Conservation (phyloP, 1,140 invertebrate genomes). For the Conopomorpha cramerella region DNA sequence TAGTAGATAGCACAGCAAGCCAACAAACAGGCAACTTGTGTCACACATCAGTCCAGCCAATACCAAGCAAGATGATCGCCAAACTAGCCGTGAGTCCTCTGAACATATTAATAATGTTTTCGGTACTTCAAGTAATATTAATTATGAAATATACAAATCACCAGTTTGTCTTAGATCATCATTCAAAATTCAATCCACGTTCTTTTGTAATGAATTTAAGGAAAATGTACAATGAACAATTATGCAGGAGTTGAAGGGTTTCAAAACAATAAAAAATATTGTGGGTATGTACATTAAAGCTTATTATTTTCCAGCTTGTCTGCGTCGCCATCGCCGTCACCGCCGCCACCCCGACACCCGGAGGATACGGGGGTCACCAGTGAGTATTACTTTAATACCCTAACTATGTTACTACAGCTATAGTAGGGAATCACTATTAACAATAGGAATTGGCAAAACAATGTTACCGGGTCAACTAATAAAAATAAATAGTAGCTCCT, state of each 20-base stretch:
- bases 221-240: no score
- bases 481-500: neutral
- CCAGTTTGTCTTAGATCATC: no score
- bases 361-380: conserved; percentile 27
- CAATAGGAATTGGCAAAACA: neutral
- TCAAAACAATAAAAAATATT: no score
- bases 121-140: neutral
- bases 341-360: conserved; percentile 31
- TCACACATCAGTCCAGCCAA: conserved; percentile 37
- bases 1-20: neutral
- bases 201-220: no score
- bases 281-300: conserved; percentile 2
- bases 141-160: no score
- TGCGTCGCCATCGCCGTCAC: conserved; percentile 26
- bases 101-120: neutral
- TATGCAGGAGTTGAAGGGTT: no score
- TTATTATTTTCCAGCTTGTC: conserved; percentile 21
- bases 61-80: conserved; percentile 43
- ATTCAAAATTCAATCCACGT: no score
- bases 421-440: neutral
- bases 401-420: neutral
- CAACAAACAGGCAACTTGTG: neutral
- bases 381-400: conserved; percentile 16
- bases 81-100: conserved; percentile 44
- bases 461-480: neutral